phyloP scores from a whole-genome alignment of 2,113 vertebrate genomes.

The Podarcis cretensis region DNA sequence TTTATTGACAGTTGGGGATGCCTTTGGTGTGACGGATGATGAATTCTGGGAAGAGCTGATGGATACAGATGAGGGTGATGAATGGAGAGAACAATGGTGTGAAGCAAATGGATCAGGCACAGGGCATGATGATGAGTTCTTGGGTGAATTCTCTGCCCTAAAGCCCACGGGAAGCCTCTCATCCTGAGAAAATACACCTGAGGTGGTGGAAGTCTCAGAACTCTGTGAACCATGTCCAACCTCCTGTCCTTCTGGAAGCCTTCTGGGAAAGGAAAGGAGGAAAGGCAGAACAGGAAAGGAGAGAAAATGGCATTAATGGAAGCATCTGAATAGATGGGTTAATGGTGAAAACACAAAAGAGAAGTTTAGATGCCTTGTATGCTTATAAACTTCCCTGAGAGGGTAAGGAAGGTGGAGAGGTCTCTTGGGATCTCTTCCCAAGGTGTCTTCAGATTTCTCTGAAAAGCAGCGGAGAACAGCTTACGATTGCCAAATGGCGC shows the following conservation, averaged over 20 bases:
- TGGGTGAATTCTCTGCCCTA: slow-evolving; percentile 31
- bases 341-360: background rate
- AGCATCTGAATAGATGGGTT: background rate
- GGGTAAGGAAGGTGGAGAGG: background rate
- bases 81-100: slow-evolving; percentile 53
- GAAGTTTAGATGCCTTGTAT: background rate
- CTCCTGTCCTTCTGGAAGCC: slow-evolving; percentile 24
- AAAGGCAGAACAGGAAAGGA: slow-evolving; percentile 3
- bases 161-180: slow-evolving; percentile 38
- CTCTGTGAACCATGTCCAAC: slow-evolving; percentile 40
- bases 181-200: slow-evolving; percentile 54
- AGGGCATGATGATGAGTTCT: slow-evolving; percentile 42
- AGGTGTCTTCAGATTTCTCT: background rate
- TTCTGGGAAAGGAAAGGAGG: slow-evolving; percentile 44
- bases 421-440: background rate
- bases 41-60: slow-evolving; percentile 68
- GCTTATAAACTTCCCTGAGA: background rate
- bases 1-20: slow-evolving; percentile 76
- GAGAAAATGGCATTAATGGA: slow-evolving; percentile 10
- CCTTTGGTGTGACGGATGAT: slow-evolving; percentile 73
- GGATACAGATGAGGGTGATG: slow-evolving; percentile 56
- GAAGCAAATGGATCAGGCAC: slow-evolving; percentile 62
- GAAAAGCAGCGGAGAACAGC: background rate
- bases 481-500: background rate
- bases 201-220: slow-evolving; percentile 45